Evolutionary conservation across 2,888 invertebrate genomes (phyloP).

Genomic region (Notodonta dromedarius): DNA sequence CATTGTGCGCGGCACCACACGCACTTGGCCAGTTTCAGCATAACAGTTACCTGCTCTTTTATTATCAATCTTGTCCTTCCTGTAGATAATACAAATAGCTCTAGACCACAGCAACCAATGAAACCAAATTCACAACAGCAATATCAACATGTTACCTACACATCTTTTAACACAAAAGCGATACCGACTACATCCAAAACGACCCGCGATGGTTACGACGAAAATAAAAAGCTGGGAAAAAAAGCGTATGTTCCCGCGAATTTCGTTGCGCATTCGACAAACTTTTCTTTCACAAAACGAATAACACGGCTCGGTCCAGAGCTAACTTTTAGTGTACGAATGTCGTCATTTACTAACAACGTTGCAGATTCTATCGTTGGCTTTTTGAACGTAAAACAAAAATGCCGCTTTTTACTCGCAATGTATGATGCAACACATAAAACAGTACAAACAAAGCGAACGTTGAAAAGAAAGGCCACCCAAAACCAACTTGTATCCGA

Average conservation of each 20-base stretch:
- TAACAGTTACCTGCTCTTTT: too few species aligned
- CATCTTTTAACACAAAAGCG: neutral
- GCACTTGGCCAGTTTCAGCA: too few species aligned
- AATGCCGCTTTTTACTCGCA: neutral
- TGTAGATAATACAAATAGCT: neutral
- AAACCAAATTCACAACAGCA: neutral
- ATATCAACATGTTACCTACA: neutral
- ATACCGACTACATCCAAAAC: neutral
- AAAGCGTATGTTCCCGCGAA: conserved; percentile 15
- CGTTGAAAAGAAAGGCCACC: too few species aligned
- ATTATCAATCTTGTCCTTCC: too few species aligned
- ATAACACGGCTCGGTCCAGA: conserved; percentile 21
- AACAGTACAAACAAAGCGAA: too few species aligned
- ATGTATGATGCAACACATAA: too few species aligned
- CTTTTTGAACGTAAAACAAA: conserved; percentile 10
- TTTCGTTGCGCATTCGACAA: conserved; percentile 17
- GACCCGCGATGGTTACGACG: conserved; percentile 8
- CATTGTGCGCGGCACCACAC: too few species aligned
- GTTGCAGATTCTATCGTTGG: conserved; percentile 18
- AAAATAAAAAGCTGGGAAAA: conserved; percentile 3
- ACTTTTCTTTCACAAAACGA: conserved; percentile 33
- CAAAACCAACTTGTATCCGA: too few species aligned
- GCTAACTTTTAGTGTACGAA: conserved; percentile 28
- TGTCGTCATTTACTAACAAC: conserved; percentile 23
- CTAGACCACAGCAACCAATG: neutral